These are phyloP conservation scores for Acrossocheilus fasciatus DNA, from an alignment of 2,797 vertebrate genomes.

Conservation along the genomic window DNA sequence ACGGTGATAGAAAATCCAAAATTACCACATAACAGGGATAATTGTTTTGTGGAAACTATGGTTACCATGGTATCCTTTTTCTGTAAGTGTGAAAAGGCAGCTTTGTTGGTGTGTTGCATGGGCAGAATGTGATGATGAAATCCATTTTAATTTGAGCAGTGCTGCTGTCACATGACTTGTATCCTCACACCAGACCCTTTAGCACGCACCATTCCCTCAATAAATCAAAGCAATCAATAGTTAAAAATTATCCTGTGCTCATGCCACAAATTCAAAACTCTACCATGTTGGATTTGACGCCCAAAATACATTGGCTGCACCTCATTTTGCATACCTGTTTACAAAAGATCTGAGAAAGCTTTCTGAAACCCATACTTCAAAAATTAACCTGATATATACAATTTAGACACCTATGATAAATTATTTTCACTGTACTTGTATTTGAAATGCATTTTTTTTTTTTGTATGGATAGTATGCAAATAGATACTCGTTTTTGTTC, in stretches of 20 bases:
- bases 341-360: not conserved
- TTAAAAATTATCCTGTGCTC: not conserved
- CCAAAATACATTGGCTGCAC: not conserved
- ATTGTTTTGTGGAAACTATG: not conserved
- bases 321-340: not conserved
- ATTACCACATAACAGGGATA: not conserved
- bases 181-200: not conserved
- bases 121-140: not conserved
- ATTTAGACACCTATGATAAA: not conserved
- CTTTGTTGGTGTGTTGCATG: not conserved
- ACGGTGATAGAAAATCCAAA: not conserved
- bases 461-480: not conserved
- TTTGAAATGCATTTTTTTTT: not conserved
- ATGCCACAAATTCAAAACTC: not conserved
- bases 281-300: not conserved
- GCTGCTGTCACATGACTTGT: not conserved
- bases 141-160: not conserved
- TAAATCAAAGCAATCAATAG: not conserved
- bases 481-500: too few relatives aligned
- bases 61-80: not conserved
- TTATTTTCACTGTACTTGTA: not conserved
- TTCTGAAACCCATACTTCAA: too few relatives aligned
- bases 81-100: not conserved
- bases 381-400: not conserved
- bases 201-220: not conserved